Evolutionary conservation across 1,140 invertebrate species (phyloP).

Genomic region (Octopus sinensis): DNA sequence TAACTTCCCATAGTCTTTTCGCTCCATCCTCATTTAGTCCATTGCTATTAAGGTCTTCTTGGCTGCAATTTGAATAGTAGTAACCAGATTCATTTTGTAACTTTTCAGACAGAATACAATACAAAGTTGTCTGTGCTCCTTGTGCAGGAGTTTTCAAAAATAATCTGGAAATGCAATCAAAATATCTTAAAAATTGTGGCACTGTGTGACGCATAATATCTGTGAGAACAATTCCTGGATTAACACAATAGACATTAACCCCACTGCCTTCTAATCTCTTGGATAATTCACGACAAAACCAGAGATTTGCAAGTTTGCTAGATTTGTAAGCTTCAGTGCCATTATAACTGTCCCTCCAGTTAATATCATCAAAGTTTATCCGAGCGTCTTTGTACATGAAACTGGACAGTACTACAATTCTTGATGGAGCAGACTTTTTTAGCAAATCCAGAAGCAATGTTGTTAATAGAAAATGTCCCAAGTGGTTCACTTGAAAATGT

Average conservation of each 20-base stretch:
- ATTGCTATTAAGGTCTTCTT: slow-evolving; percentile 64
- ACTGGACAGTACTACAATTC: slow-evolving; percentile 86
- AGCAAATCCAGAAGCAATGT: slow-evolving; percentile 71
- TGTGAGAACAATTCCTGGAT: slow-evolving; percentile 54
- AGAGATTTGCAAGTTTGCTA: slow-evolving; percentile 60
- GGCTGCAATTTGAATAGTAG: slow-evolving; percentile 69
- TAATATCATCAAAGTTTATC: slow-evolving; percentile 73
- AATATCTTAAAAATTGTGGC: slow-evolving; percentile 68
- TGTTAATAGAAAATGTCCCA: slow-evolving; percentile 80
- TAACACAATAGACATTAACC: slow-evolving; percentile 45
- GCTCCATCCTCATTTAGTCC: slow-evolving; percentile 56
- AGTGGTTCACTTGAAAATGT: slow-evolving; percentile 54
- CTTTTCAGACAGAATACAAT: slow-evolving; percentile 72
- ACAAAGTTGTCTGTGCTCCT: slow-evolving; percentile 77
- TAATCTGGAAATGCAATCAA: slow-evolving; percentile 27
- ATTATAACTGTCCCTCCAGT: slow-evolving; percentile 62
- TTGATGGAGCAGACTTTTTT: slow-evolving; percentile 65
- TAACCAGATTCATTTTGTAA: slow-evolving; percentile 65
- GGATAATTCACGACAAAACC: slow-evolving; percentile 57
- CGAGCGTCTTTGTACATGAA: slow-evolving; percentile 65
- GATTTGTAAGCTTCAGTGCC: slow-evolving; percentile 65
- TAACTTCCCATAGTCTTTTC: slow-evolving; percentile 70
- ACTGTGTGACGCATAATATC: slow-evolving; percentile 66
- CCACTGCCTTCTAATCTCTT: slow-evolving; percentile 53
- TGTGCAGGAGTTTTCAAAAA: slow-evolving; percentile 52